phyloP scores from a whole-genome alignment of 2,888 invertebrate genomes.

The Auanema freiburgensis region DNA sequence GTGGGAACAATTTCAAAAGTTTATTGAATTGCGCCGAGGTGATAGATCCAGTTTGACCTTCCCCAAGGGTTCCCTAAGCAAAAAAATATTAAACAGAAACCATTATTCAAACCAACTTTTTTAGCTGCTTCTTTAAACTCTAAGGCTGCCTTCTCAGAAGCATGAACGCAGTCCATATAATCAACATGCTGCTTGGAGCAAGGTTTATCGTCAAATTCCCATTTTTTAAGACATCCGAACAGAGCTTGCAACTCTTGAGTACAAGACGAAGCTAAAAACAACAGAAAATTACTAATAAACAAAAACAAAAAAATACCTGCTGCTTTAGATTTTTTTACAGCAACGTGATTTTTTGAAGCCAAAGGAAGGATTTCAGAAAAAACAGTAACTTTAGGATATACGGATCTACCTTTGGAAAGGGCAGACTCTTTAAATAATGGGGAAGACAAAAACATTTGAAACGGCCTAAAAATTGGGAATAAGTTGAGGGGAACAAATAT shows the following conservation, averaged over 20 bases:
- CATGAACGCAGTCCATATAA: constrained; percentile 55
- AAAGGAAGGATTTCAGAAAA: constrained; percentile 56
- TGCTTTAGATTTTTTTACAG: constrained; percentile 33
- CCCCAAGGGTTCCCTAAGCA: constrained; percentile 50
- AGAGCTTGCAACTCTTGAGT: constrained; percentile 60
- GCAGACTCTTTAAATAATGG: constrained; percentile 39
- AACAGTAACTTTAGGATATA: constrained; percentile 43
- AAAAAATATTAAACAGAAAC: neutral
- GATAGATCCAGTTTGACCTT: constrained; percentile 33
- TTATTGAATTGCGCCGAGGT: constrained; percentile 57
- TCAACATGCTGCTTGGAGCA: constrained; percentile 50
- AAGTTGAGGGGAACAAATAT: constrained; percentile 6
- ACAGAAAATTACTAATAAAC: constrained; percentile 5
- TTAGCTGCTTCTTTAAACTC: constrained; percentile 49
- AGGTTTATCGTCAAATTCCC: constrained; percentile 61
- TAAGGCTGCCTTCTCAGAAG: constrained; percentile 40
- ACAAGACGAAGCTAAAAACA: constrained; percentile 53
- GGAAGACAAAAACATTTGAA: constrained; percentile 27
- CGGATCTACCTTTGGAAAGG: constrained; percentile 33
- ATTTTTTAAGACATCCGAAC: constrained; percentile 61
- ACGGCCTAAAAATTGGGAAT: constrained; percentile 9
- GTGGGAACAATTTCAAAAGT: constrained; percentile 56
- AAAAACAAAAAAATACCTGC: constrained; percentile 33
- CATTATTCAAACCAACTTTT: constrained; percentile 31
- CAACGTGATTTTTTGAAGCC: constrained; percentile 50